Conservation (phyloP, 1,140 invertebrate species). For the Pinna nobilis region DNA sequence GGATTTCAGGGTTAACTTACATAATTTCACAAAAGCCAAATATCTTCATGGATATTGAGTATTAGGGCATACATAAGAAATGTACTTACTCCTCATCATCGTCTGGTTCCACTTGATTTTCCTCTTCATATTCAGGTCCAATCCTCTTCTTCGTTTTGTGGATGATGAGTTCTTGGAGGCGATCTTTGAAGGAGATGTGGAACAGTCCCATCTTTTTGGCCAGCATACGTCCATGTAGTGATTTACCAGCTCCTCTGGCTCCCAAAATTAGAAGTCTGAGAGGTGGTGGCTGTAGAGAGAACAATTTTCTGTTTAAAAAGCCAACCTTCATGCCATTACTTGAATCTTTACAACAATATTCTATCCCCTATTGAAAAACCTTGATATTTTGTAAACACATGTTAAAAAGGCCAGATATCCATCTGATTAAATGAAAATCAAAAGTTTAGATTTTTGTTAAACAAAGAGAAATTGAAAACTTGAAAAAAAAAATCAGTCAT, state of each 20-base stretch:
- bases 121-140: slow-evolving; percentile 71
- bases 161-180: slow-evolving; percentile 74
- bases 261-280: slow-evolving; percentile 71
- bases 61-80: too few relatives aligned
- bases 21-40: too few relatives aligned
- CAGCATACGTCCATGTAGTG: slow-evolving; percentile 69
- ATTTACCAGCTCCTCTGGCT: slow-evolving; percentile 72
- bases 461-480: too few relatives aligned
- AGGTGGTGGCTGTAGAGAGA: slow-evolving; percentile 69
- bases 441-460: too few relatives aligned
- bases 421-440: not conserved
- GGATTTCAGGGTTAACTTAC: too few relatives aligned
- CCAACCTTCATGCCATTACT: too few relatives aligned
- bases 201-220: slow-evolving; percentile 73
- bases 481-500: too few relatives aligned
- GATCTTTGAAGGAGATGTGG: slow-evolving; percentile 74
- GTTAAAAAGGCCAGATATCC: not conserved
- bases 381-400: too few relatives aligned
- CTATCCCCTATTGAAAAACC: too few relatives aligned
- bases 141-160: slow-evolving; percentile 73
- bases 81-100: slow-evolving; percentile 48
- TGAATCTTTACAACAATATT: too few relatives aligned
- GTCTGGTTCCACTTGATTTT: slow-evolving; percentile 63
- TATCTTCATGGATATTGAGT: too few relatives aligned
- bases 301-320: too few relatives aligned